A percentile compares a stretch with the other conserved stretches of the same genome.
Evolutionary conservation across 2,888 invertebrate species (phyloP).

Genomic region (Cybosia mesomella): DNA sequence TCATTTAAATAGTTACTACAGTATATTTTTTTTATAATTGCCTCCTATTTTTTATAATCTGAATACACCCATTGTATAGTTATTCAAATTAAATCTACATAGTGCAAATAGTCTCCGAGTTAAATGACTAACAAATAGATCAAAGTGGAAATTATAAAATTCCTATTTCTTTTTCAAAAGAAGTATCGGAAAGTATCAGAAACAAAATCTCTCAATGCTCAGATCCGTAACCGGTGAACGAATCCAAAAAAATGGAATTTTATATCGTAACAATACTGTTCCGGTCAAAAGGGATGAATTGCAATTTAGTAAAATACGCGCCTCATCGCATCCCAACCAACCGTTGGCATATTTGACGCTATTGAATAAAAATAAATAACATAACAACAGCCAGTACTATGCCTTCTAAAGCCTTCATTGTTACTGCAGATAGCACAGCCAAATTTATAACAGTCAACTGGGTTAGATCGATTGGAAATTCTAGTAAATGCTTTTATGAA

Average conservation of each 20-base stretch:
- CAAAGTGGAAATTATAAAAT: background rate
- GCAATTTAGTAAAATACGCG: background rate
- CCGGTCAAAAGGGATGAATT: constrained; percentile 2
- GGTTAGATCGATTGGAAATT: no score
- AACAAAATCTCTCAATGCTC: background rate
- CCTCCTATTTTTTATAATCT: no score
- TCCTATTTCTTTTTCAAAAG: background rate
- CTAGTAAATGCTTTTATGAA: no score
- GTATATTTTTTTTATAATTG: no score
- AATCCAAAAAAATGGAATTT: background rate
- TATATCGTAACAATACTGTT: constrained; percentile 1
- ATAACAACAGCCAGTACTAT: background rate
- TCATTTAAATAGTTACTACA: no score
- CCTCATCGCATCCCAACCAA: background rate
- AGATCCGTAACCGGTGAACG: background rate
- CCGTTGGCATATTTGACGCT: background rate
- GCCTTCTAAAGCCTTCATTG: no score
- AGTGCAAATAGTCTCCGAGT: no score
- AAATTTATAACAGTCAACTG: no score
- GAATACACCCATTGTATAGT: no score
- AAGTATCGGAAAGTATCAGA: background rate
- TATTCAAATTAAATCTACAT: no score
- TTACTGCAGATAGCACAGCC: no score
- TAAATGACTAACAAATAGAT: background rate
- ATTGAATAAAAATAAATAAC: background rate